phyloP scores from a whole-genome alignment of 2,113 vertebrate species.

The Eretmochelys imbricata region DNA sequence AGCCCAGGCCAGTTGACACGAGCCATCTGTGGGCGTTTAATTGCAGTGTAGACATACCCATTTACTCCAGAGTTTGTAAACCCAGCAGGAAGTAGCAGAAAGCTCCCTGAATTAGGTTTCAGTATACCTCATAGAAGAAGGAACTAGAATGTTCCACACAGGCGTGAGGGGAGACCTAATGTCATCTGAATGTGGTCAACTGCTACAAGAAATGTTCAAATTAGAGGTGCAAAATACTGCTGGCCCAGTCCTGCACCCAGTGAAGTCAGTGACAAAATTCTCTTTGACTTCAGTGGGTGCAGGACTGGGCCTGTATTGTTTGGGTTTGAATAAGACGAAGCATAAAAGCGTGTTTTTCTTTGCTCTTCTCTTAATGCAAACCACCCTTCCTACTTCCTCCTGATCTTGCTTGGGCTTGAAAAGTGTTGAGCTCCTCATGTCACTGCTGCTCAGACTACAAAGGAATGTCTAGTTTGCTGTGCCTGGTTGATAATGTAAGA shows the following conservation, averaged over 20 bases:
- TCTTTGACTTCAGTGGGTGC: background rate
- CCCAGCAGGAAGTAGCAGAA: constrained; percentile 8
- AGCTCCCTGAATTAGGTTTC: background rate
- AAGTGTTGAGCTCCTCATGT: accelerated
- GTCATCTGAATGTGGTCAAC: background rate
- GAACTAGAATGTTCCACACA: background rate
- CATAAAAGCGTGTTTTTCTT: background rate
- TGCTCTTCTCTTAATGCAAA: background rate
- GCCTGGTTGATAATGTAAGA: accelerated
- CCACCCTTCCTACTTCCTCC: too few relatives aligned
- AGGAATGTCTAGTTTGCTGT: background rate
- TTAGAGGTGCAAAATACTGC: background rate
- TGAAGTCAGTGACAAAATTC: background rate
- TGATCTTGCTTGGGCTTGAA: background rate
- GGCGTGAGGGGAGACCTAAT: background rate
- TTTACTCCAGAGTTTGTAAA: constrained; percentile 8
- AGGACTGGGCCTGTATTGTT: background rate
- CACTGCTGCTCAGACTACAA: background rate
- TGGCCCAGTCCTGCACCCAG: background rate
- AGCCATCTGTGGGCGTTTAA: background rate
- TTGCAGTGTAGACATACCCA: background rate
- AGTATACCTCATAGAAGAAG: background rate
- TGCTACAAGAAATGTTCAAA: background rate
- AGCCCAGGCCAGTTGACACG: background rate
- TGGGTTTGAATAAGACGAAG: background rate